Evolutionary conservation across 2,888 invertebrate species (phyloP).

Genomic region (Blomia tropicalis): DNA sequence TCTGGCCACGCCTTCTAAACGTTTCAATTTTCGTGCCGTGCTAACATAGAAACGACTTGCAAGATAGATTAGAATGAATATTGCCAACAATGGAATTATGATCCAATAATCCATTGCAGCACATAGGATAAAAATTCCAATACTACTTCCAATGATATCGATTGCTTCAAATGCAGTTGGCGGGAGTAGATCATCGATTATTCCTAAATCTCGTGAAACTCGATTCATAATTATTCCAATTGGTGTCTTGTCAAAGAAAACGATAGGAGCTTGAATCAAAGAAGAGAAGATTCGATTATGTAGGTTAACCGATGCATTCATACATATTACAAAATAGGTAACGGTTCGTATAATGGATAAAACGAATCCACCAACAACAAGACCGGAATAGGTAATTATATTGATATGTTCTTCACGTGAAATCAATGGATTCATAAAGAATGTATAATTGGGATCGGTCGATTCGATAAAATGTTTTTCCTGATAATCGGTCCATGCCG

Average conservation of each 20-base stretch:
- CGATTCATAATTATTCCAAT: conserved; percentile 40
- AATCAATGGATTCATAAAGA: conserved; percentile 11
- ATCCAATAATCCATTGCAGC: conserved; percentile 37
- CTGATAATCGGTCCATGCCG: conserved; percentile 25
- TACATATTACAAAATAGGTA: conserved; percentile 30
- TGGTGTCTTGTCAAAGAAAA: conserved; percentile 40
- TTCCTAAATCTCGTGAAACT: conserved; percentile 35
- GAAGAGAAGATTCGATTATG: conserved; percentile 33
- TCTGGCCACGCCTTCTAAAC: conserved; percentile 45
- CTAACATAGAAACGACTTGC: conserved; percentile 38
- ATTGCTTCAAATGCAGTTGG: conserved; percentile 37
- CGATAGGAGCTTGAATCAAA: conserved; percentile 33
- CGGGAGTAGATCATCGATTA: conserved; percentile 37
- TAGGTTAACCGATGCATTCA: conserved; percentile 27
- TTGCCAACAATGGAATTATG: conserved; percentile 36
- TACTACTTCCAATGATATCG: conserved; percentile 43
- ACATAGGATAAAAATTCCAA: conserved; percentile 39
- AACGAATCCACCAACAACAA: conserved; percentile 26
- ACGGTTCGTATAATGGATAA: conserved; percentile 28
- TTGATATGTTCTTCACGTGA: not conserved
- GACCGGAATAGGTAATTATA: conserved; percentile 23
- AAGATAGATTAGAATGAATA: conserved; percentile 37
- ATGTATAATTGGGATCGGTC: not conserved
- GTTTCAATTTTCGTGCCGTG: conserved; percentile 39
- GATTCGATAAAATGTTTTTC: conserved; percentile 6